Evolutionary conservation across 2,113 vertebrate genomes (phyloP).

Genomic region (Rousettus leschenaultii): DNA sequence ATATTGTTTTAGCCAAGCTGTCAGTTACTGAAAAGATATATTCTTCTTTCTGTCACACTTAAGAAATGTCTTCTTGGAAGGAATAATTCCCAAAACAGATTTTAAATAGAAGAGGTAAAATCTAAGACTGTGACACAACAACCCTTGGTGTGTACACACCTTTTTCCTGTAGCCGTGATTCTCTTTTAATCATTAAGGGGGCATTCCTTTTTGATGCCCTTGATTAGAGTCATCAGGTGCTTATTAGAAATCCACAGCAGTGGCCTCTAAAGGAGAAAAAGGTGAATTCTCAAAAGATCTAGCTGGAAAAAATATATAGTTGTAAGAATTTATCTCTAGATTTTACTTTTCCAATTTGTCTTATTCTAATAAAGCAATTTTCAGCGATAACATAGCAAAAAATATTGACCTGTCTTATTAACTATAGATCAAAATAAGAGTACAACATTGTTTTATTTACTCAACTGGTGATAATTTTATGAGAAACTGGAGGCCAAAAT

Average conservation of each 20-base stretch:
- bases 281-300: neutral
- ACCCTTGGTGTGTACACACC: fast-evolving
- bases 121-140: neutral
- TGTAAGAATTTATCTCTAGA: neutral
- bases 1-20: neutral
- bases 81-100: neutral
- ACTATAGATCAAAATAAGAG: neutral
- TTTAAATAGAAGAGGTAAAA: neutral
- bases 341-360: neutral
- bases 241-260: neutral
- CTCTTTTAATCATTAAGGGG: neutral
- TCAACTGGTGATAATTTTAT: neutral
- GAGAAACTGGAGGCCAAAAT: neutral
- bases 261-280: neutral
- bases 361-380: neutral
- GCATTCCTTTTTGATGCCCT: fast-evolving
- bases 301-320: neutral
- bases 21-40: neutral
- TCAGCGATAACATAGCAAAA: slow-evolving; percentile 5
- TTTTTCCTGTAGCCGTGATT: fast-evolving
- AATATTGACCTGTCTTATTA: neutral
- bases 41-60: neutral
- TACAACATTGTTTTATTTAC: neutral
- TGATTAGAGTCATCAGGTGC: neutral
- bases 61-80: neutral